A percentile compares a stretch with the other conserved stretches of the same genome.
These are phyloP conservation scores for Nomada ruficornis DNA, from an alignment of 2,888 invertebrate species.

Conservation along the genomic window DNA sequence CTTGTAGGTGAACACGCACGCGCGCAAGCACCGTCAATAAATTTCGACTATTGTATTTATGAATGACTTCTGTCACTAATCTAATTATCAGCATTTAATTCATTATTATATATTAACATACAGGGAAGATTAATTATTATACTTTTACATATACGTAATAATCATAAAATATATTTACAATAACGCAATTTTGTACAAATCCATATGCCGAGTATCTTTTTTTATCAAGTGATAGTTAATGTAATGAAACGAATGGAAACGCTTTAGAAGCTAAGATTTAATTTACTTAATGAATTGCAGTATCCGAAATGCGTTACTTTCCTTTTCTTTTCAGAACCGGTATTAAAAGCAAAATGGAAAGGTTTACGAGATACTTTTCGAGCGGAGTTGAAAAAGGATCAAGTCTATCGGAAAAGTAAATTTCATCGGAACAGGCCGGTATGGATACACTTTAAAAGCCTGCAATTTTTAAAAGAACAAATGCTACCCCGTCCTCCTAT, in stretches of 20 bases:
- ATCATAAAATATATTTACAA: not conserved
- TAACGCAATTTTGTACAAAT: no score
- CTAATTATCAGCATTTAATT: not conserved
- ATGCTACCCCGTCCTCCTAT: constrained; percentile 81
- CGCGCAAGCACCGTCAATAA: constrained; percentile 58
- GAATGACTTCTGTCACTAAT: constrained; percentile 10
- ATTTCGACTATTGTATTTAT: constrained; percentile 16
- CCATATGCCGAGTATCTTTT: not conserved
- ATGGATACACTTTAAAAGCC: constrained; percentile 83
- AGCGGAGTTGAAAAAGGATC: constrained; percentile 82
- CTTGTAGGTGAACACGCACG: constrained; percentile 41
- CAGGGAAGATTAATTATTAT: not conserved
- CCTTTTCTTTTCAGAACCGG: constrained; percentile 72
- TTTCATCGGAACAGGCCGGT: constrained; percentile 78
- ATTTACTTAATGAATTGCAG: not conserved
- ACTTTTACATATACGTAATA: not conserved
- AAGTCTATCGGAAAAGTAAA: constrained; percentile 79
- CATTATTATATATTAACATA: not conserved
- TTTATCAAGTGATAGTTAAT: no score
- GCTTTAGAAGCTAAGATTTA: not conserved
- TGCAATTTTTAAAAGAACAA: constrained; percentile 83
- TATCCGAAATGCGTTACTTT: not conserved
- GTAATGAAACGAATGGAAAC: not conserved
- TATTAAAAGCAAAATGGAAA: constrained; percentile 82
- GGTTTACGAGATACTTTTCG: constrained; percentile 83